Evolutionary conservation across 2,888 invertebrate species (phyloP), one percentile per base, ranked within the genome.

Genomic region (Tiphia femorata): DNA sequence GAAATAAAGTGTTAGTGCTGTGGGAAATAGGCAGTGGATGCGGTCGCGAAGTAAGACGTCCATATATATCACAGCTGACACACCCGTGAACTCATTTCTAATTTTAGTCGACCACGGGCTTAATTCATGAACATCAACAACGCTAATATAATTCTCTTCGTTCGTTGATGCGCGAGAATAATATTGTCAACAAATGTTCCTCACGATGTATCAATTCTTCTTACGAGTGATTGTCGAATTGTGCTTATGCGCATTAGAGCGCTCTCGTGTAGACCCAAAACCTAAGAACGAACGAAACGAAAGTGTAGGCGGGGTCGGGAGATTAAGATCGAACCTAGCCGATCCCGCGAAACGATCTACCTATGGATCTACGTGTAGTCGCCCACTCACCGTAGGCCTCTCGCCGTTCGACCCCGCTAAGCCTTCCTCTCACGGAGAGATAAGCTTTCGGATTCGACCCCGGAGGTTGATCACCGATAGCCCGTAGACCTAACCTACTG

Each of bases 391-490:
- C 21, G 20, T 23, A 37, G 38, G 27, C 33, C 42, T 29, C 30
- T 5, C 52, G 25, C 38, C 48, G 54, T 40, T 60, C 65, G 35
- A 48, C 51, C 59, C 47, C 38, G 61, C 63, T 72, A 66, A 74
- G 70, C 70, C 69, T 75, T 64, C 64, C 71, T 68, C 65, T 64
- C 51, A 58, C 14, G 14, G 33, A 33, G 62, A 72, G 77, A 79
- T 79, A 79, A 79, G 76, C 76, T 64, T 57, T 62, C 25, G 62
- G 68, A 73, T 71, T 69, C 75, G 67, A 75, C 64, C 72, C 71
- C 64, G 59, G 53, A 73, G 72, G 67, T 58, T 72, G 78, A 79
- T 78, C 76, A 58, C 67, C 72, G 78, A 79, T 79, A 79, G 77
- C 72, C 73, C 64, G 64, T 59, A 62, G 56, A 63, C 63, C 71